A percentile compares a stretch with the other conserved stretches of the same genome.
These are phyloP conservation scores for Alauda arvensis DNA, from an alignment of 2,797 vertebrate genomes.

Conservation along the genomic window DNA sequence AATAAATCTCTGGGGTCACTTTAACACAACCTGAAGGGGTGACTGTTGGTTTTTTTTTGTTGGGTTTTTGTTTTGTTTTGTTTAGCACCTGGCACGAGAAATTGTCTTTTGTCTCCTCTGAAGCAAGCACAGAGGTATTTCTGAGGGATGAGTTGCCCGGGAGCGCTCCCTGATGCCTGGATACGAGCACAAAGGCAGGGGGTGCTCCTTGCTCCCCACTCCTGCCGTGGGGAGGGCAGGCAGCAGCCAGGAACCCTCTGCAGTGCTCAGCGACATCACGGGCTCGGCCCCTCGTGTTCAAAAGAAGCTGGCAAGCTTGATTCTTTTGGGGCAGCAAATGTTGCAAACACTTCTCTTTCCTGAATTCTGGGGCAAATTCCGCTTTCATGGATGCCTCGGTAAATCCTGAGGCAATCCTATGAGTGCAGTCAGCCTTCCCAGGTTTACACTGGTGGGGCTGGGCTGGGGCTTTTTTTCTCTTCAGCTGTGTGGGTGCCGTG, in stretches of 20 bases:
- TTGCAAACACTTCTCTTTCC: neutral
- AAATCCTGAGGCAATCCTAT: neutral
- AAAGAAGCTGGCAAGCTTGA: neutral
- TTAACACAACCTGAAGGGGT: neutral
- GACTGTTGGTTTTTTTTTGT: neutral
- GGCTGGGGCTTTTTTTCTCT: neutral
- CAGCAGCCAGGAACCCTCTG: neutral
- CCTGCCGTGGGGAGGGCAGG: neutral
- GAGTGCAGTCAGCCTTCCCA: neutral
- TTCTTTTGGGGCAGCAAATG: neutral
- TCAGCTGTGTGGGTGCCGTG: too few species aligned
- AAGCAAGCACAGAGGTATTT: neutral
- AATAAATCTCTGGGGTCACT: neutral
- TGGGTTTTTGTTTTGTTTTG: neutral
- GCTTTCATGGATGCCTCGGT: neutral
- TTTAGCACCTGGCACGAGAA: neutral
- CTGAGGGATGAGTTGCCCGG: neutral
- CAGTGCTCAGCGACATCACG: fast-evolving
- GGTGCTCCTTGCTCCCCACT: neutral
- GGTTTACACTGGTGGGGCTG: neutral
- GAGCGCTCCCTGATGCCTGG: neutral
- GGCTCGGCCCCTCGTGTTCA: neutral
- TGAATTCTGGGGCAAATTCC: neutral
- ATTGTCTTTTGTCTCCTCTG: neutral
- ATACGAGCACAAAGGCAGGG: neutral